Evolutionary conservation across 2,113 vertebrate species (phyloP).

Genomic region (Nothoprocta perdicaria): DNA sequence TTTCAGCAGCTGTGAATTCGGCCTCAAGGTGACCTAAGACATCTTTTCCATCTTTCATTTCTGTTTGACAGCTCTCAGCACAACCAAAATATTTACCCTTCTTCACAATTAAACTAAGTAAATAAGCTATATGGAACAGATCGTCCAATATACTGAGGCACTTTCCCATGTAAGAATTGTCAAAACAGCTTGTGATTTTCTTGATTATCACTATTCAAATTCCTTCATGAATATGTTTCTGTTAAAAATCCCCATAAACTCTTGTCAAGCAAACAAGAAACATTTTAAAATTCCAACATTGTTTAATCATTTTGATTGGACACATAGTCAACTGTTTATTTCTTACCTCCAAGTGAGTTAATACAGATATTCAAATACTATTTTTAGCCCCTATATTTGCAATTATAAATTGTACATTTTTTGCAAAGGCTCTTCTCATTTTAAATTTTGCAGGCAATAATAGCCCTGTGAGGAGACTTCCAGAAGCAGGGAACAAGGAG

Average conservation of each 20-base stretch:
- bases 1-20: slow-evolving; percentile 34
- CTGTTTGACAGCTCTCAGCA: slow-evolving; percentile 1
- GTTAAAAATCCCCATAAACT: not conserved
- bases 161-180: not conserved
- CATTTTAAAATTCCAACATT: not conserved
- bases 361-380: not conserved
- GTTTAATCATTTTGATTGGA: not conserved
- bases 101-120: not conserved
- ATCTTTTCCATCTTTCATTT: slow-evolving; percentile 24
- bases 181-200: not conserved
- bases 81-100: slow-evolving; percentile 18
- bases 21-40: not conserved
- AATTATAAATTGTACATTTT: not conserved
- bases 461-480: not conserved
- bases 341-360: not conserved
- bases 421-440: not conserved
- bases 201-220: not conserved
- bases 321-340: not conserved
- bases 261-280: not conserved
- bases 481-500: not conserved
- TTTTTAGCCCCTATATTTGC: not conserved
- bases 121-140: not conserved
- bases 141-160: not conserved
- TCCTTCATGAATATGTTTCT: not conserved
- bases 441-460: not conserved